Conservation (phyloP, 2,888 invertebrate species). For the Drosophila paramelanica region DNA sequence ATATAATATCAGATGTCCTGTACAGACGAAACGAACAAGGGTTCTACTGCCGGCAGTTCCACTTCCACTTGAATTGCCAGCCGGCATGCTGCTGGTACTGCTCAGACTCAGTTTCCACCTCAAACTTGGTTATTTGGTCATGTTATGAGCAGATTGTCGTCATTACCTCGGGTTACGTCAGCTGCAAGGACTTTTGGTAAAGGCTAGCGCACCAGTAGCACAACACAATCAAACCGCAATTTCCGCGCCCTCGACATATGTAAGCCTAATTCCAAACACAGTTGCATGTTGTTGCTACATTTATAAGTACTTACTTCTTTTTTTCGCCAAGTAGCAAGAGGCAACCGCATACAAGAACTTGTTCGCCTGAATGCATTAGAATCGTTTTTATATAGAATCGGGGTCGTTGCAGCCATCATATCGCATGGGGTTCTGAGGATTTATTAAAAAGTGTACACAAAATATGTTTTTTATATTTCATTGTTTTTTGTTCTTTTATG, state of each 20-base stretch:
- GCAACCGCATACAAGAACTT: constrained; percentile 44
- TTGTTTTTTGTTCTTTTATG: constrained; percentile 36
- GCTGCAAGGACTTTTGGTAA: constrained; percentile 53
- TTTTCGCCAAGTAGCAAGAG: constrained; percentile 27
- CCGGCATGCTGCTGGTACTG: constrained; percentile 58
- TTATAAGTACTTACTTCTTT: constrained; percentile 33
- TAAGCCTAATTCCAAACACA: constrained; percentile 64
- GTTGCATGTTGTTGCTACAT: constrained; percentile 54
- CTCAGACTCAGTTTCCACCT: constrained; percentile 10
- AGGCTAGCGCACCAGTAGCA: constrained; percentile 31
- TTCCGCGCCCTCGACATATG: constrained; percentile 62
- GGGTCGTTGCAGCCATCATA: constrained; percentile 34
- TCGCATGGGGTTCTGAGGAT: constrained; percentile 55
- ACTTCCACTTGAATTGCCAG: constrained; percentile 75
- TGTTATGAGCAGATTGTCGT: constrained; percentile 52
- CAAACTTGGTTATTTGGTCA: constrained; percentile 25
- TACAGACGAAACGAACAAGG: constrained; percentile 19
- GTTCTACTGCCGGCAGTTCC: constrained; percentile 50
- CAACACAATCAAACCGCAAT: constrained; percentile 67
- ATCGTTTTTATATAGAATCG: constrained; percentile 38
- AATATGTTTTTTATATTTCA: constrained; percentile 62
- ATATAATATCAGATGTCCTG: constrained; percentile 82
- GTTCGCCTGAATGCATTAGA: constrained; percentile 81
- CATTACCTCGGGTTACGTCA: constrained; percentile 55
- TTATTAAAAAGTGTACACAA: constrained; percentile 69